These are phyloP conservation scores for Periophthalmus magnuspinnatus DNA, from an alignment of 2,797 vertebrate genomes.

Conservation along the genomic window DNA sequence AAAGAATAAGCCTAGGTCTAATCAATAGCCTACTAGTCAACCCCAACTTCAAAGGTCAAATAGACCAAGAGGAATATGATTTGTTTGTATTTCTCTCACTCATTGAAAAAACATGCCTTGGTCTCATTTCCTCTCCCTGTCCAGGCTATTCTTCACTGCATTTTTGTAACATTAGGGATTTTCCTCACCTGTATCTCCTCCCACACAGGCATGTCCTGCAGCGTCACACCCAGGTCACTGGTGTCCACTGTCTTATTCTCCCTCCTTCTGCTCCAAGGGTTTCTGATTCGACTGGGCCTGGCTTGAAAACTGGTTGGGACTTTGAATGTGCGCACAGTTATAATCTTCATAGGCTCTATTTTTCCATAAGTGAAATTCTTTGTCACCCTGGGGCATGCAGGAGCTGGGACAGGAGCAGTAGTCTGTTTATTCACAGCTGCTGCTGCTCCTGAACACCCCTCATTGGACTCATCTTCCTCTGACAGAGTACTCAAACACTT, in stretches of 20 bases:
- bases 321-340: conserved; percentile 88
- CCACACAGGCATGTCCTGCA: conserved; percentile 83
- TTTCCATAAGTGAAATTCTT: conserved; percentile 81
- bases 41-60: not conserved
- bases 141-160: not conserved
- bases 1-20: no score
- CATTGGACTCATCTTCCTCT: conserved; percentile 36
- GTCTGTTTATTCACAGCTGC: conserved; percentile 22
- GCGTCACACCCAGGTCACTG: conserved; percentile 81
- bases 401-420: conserved; percentile 36
- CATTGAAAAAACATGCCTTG: not conserved
- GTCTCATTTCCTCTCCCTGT: not conserved
- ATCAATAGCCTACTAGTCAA: not conserved
- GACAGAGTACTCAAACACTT: conserved; percentile 17
- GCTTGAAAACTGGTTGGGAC: conserved; percentile 88
- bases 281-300: conserved; percentile 82
- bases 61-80: not conserved
- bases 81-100: not conserved
- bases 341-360: conserved; percentile 89
- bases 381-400: conserved; percentile 51
- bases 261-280: conserved; percentile 78
- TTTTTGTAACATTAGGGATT: not conserved
- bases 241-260: conserved; percentile 84
- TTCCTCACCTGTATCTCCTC: conserved; percentile 79
- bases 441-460: conserved; percentile 17